Evolutionary conservation across 2,888 invertebrate genomes (phyloP).

Genomic region (Drosophila colorata): DNA sequence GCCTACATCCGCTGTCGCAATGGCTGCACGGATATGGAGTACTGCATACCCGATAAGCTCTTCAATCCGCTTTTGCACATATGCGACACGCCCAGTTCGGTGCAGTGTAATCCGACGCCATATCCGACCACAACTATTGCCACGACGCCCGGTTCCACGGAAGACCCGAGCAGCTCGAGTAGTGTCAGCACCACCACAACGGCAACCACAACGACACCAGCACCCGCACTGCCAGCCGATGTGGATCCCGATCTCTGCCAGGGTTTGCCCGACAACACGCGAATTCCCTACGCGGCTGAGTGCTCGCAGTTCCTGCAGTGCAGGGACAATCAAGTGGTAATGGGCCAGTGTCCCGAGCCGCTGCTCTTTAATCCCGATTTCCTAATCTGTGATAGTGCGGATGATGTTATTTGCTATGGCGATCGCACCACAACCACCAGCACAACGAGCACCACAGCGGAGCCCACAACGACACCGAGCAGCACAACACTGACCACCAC

Average conservation of each 20-base stretch:
- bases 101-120: constrained; percentile 44
- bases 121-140: constrained; percentile 43
- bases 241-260: constrained; percentile 53
- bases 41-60: constrained; percentile 59
- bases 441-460: constrained; percentile 37
- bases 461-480: constrained; percentile 32
- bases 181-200: constrained; percentile 18
- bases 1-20: constrained; percentile 62
- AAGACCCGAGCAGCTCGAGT: constrained; percentile 9
- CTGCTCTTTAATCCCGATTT: constrained; percentile 66
- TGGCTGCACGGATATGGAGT: constrained; percentile 60
- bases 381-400: constrained; percentile 64
- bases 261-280: constrained; percentile 38
- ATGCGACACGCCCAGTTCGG: constrained; percentile 67
- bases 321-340: constrained; percentile 31
- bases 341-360: constrained; percentile 54
- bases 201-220: constrained; percentile 29
- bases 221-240: constrained; percentile 47
- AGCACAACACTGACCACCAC: constrained; percentile 39
- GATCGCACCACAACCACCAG: constrained; percentile 54
- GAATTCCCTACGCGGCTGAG: constrained; percentile 64
- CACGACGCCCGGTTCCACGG: constrained; percentile 15
- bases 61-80: constrained; percentile 66
- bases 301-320: constrained; percentile 73
- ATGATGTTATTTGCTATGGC: constrained; percentile 58